A percentile compares a stretch with the other conserved stretches of the same genome.
phyloP scores from a whole-genome alignment of 2,113 vertebrate genomes.

The Myiopsitta monachus region DNA sequence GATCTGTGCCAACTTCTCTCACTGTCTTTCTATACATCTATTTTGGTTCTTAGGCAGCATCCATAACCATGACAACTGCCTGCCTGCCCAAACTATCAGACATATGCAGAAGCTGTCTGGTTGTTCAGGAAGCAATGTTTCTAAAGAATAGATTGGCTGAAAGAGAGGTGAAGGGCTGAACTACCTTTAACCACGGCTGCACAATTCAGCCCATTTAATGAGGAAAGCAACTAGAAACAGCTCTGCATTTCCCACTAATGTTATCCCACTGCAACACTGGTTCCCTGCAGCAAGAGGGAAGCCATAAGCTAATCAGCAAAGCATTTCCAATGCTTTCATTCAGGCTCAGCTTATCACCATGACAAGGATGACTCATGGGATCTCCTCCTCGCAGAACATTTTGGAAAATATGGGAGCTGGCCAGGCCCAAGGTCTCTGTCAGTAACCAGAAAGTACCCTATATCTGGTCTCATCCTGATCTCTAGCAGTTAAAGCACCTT shows the following conservation, averaged over 20 bases:
- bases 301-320: not conserved
- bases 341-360: not conserved
- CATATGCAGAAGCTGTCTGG: slow-evolving; percentile 36
- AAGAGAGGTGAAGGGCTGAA: not conserved
- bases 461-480: not conserved
- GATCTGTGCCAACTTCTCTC: not conserved
- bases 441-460: not conserved
- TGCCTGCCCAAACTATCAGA: slow-evolving; percentile 27
- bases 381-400: not conserved
- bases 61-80: slow-evolving; percentile 63
- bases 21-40: slow-evolving; percentile 35
- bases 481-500: not conserved
- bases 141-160: not conserved
- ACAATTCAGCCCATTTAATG: not conserved
- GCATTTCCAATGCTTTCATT: not conserved
- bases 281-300: not conserved
- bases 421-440: not conserved
- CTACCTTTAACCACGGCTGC: rapidly evolving
- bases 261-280: not conserved
- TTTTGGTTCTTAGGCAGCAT: slow-evolving; percentile 23
- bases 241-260: not conserved
- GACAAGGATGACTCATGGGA: not conserved
- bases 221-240: not conserved
- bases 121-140: slow-evolving; percentile 31
- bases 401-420: not conserved